These are phyloP conservation scores for Ptychobarbus kaznakovi DNA, from an alignment of 2,797 vertebrate genomes.

Conservation along the genomic window DNA sequence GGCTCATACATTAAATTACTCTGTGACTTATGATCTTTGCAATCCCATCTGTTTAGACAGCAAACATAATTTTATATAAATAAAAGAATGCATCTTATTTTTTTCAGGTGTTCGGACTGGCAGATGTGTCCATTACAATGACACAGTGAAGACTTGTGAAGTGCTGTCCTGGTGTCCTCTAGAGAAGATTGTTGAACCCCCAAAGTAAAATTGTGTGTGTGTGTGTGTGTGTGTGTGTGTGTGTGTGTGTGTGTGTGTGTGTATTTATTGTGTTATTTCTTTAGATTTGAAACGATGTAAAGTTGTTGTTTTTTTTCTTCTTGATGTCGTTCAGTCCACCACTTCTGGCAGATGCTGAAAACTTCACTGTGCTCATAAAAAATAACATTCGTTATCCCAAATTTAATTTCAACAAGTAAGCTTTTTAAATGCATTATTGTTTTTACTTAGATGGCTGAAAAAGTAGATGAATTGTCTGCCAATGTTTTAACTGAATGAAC, in stretches of 20 bases:
- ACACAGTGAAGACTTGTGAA: constrained; percentile 79
- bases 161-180: constrained; percentile 83
- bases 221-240: background rate
- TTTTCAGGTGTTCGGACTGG: constrained; percentile 83
- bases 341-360: constrained; percentile 83
- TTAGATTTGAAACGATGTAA: background rate
- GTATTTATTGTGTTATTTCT: background rate
- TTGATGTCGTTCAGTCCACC: constrained; percentile 76
- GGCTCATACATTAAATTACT: background rate
- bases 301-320: background rate
- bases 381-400: constrained; percentile 87
- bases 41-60: background rate
- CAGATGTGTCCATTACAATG: constrained; percentile 76
- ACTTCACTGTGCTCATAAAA: constrained; percentile 91
- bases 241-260: background rate
- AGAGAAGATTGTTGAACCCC: constrained; percentile 69
- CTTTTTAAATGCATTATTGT: background rate
- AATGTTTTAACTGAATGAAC: background rate
- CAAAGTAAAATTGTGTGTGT: constrained; percentile 66
- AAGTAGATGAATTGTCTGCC: background rate
- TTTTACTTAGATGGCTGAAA: background rate
- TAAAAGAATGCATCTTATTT: background rate
- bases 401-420: constrained; percentile 84
- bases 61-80: background rate
- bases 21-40: background rate